Evolutionary conservation across 2,888 invertebrate species (phyloP).

Genomic region (Drosophila leonis): DNA sequence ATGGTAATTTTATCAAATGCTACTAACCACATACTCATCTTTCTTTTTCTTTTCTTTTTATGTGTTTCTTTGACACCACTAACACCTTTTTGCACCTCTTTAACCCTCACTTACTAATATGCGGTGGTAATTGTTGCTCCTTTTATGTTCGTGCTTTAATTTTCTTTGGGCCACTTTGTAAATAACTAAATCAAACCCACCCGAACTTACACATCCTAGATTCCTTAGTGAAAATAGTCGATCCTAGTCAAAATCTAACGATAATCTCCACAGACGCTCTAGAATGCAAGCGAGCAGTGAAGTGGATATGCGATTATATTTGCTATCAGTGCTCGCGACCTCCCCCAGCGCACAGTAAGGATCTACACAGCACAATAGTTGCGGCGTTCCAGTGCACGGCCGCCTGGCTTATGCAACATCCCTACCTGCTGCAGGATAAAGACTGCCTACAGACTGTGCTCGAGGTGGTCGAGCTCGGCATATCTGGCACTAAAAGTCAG

Average conservation of each 20-base stretch:
- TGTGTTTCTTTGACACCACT: constrained; percentile 43
- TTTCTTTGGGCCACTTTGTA: constrained; percentile 45
- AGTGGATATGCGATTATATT: constrained; percentile 99
- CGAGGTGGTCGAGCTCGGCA: constrained; percentile 98
- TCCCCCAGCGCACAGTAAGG: constrained; percentile 96
- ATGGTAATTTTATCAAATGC: constrained; percentile 81
- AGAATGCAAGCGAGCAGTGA: constrained; percentile 96
- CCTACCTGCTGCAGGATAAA: constrained; percentile 94
- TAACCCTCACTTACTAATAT: constrained; percentile 26
- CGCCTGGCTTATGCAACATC: constrained; percentile 96
- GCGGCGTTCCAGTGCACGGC: constrained; percentile 96
- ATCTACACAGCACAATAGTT: constrained; percentile 97
- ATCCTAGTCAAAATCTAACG: constrained; percentile 85
- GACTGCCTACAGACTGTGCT: constrained; percentile 96
- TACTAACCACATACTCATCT: constrained; percentile 80
- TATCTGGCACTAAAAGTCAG: constrained; percentile 96
- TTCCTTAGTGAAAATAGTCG: constrained; percentile 85
- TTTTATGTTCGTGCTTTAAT: constrained; percentile 44
- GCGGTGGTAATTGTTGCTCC: constrained; percentile 17
- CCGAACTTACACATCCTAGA: constrained; percentile 73
- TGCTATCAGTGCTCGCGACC: constrained; percentile 97
- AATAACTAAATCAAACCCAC: constrained; percentile 51
- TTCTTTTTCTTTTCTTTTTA: constrained; percentile 73
- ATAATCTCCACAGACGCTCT: constrained; percentile 90
- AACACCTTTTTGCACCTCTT: constrained; percentile 14